Base-by-base conservation (phyloP, 2,888 invertebrate species). In the Esperia sulphurella region DNA sequence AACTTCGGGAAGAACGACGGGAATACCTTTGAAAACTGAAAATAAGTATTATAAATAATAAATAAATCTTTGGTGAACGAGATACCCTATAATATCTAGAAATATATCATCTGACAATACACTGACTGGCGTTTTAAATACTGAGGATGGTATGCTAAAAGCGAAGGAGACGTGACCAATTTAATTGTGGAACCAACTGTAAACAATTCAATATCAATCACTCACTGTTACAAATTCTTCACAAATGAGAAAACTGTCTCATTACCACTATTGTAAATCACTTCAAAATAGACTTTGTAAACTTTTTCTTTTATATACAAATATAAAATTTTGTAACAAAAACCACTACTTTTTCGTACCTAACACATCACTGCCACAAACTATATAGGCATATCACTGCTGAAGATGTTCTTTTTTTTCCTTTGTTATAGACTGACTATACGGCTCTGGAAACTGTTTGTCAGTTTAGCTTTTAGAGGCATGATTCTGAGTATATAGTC, bases 171-270 rank as follows among this genome's bases (percentile, higher is more conserved):
- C 71, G 70, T 82, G 76, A 83, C 74, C 69, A 76, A 74, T 71
- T 33, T 67, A 74, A 66, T 65, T 66, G 61, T 61, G 59, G 61
- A 70, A 83, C 79, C 72, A 70, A 81, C 81, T 80, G 76, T 82
- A 80, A 81, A 81, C 75, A 81, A 83, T 79, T 78, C 62, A 80
- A 82, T 71, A 74, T 64, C 68, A 69, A 2, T 31, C 31, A 31
- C 31, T 8, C 30, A 30, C 30, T 7, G 8, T 31, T 5, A 21
- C 21, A 21, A 31, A 31, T 5, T 35, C 35, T 35, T 9, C 63
- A 53, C 73, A 73, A 58, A 53, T 48, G 40, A 31, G 31, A 31
- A 31, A 10, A 31, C 8, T 31, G 21, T 31, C 8, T 31, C 31
- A 31, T 10, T 31, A 10, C 3, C 21, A 21, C 4, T 31, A 10